Conservation (phyloP, 2,113 vertebrate genomes). For the Trichechus manatus region DNA sequence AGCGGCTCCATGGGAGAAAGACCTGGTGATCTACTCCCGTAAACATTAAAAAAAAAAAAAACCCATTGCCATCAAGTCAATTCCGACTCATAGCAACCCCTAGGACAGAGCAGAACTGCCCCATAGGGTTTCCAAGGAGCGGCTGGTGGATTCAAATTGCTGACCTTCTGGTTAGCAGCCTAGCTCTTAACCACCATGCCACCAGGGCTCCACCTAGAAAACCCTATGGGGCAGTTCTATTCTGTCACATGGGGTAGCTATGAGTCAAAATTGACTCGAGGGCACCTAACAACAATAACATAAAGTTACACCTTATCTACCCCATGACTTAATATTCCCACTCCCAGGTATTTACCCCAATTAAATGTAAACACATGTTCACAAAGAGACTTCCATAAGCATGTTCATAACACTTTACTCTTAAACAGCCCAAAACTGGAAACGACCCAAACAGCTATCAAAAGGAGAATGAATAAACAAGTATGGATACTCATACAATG, state of each 20-base stretch:
- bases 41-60: neutral
- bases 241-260: neutral
- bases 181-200: too few relatives aligned
- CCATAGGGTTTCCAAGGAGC: too few relatives aligned
- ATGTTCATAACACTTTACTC: constrained; percentile 25
- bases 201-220: neutral
- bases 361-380: constrained; percentile 39
- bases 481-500: neutral
- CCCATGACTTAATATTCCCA: neutral
- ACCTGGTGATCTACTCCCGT: neutral
- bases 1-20: neutral
- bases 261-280: neutral
- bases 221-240: neutral
- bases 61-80: too few relatives aligned
- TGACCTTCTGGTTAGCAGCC: too few relatives aligned
- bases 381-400: constrained; percentile 28
- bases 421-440: neutral
- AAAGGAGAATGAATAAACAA: constrained; percentile 31
- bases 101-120: too few relatives aligned
- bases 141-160: too few relatives aligned
- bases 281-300: neutral
- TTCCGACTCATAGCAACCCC: too few relatives aligned
- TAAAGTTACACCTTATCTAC: constrained; percentile 3
- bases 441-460: constrained; percentile 50
- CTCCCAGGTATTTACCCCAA: neutral